These are phyloP conservation scores for Nipponacmea schrenckii DNA, from an alignment of 2,888 invertebrate species.

Conservation along the genomic window DNA sequence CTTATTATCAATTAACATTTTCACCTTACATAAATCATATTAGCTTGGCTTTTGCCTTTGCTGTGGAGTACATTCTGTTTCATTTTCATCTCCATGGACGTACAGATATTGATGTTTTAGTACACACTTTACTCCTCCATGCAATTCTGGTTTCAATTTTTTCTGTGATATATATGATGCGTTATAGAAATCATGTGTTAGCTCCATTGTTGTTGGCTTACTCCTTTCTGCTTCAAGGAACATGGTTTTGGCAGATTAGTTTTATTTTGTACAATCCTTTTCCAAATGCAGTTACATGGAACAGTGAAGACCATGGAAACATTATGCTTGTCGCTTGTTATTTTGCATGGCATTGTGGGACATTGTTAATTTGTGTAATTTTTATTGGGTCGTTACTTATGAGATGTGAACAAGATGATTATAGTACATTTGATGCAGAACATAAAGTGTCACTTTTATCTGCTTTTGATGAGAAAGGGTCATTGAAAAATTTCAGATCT, in stretches of 20 bases:
- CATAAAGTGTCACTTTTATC: too few species aligned
- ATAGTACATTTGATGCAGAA: too few species aligned
- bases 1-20: slow-evolving; percentile 60
- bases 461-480: too few species aligned
- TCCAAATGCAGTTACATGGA: slow-evolving; percentile 59
- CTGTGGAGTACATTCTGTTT: slow-evolving; percentile 70
- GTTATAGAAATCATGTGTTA: slow-evolving; percentile 59
- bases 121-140: slow-evolving; percentile 70
- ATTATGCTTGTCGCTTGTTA: slow-evolving; percentile 69
- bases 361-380: slow-evolving; percentile 50
- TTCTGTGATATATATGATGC: slow-evolving; percentile 65
- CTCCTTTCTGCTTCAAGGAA: slow-evolving; percentile 69
- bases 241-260: slow-evolving; percentile 71
- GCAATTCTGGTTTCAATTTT: slow-evolving; percentile 61
- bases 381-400: slow-evolving; percentile 51
- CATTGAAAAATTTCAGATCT: too few species aligned
- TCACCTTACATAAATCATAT: slow-evolving; percentile 69
- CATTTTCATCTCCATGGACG: slow-evolving; percentile 70
- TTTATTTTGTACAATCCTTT: slow-evolving; percentile 70
- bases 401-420: slow-evolving; percentile 39
- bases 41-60: slow-evolving; percentile 65
- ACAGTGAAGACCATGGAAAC: slow-evolving; percentile 64
- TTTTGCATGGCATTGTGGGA: slow-evolving; percentile 64
- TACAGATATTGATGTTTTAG: slow-evolving; percentile 58
- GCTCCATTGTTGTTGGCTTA: slow-evolving; percentile 65